A percentile compares a stretch with the other conserved stretches of the same genome.
Evolutionary conservation across 2,113 vertebrate species (phyloP).

Genomic region (Hypomesus transpacificus): DNA sequence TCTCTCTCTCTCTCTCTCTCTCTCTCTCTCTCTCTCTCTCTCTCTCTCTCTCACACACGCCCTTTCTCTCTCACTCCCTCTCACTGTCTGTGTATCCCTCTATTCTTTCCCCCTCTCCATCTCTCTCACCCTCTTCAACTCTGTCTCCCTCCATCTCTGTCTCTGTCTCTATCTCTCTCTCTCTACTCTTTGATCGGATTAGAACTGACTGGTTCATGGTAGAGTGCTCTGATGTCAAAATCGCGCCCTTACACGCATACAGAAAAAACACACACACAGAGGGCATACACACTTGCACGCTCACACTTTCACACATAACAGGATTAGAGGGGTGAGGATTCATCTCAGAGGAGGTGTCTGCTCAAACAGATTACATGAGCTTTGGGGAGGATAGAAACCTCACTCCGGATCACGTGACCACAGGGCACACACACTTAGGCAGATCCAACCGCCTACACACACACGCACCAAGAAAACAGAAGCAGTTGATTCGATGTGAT

Average conservation of each 20-base stretch:
- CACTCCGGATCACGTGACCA: background rate
- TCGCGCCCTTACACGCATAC: background rate
- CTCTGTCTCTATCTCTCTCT: background rate
- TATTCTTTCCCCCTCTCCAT: background rate
- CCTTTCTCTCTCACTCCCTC: constrained; percentile 2
- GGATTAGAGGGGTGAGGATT: constrained; percentile 2
- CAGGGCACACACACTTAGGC: background rate
- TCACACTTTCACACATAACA: constrained; percentile 2
- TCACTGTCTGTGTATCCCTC: background rate
- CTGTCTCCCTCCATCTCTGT: background rate
- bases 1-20: background rate
- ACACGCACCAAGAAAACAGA: background rate
- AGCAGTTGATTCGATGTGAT: too few species aligned
- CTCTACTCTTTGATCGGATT: constrained; percentile 6
- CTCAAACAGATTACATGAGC: constrained; percentile 11
- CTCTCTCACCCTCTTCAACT: background rate
- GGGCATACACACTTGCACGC: background rate
- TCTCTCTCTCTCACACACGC: background rate
- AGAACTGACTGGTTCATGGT: constrained; percentile 10
- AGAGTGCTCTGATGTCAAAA: background rate
- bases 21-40: constrained; percentile 6
- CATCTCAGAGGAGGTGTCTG: background rate
- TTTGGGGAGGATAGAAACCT: background rate
- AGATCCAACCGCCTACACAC: background rate
- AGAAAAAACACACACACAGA: constrained; percentile 8